Base-by-base conservation (phyloP, 2,113 vertebrate genomes). In the Anser cygnoides region DNA sequence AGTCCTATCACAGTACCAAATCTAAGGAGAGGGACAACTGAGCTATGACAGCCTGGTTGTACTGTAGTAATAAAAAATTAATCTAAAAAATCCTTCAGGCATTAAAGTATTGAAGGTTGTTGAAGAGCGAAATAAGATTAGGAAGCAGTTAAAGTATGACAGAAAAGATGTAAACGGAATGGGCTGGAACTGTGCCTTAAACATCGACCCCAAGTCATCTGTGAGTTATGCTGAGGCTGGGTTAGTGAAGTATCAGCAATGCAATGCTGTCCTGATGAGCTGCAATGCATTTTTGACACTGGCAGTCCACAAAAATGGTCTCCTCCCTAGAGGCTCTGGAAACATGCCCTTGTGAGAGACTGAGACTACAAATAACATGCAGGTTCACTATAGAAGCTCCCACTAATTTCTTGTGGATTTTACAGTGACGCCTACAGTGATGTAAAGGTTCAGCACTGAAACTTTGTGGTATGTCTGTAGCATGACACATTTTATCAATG, bases 401-500 rank as follows among this genome's bases (percentile, higher is more conserved):
- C 37, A 6, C 28, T 77, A 5, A 5, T 73, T 78, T 83, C 63
- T 31, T 61, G 68, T 0, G 9, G 61, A 35, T 62, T 46, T 39
- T 46, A 19, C 33, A 61, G 17, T 13, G 74, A 44, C 6, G 46
- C 15, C 23, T 41, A 71, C 31, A 41, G 37, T 7, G 43, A 84
- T 57, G n/a, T 5, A 54, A 39, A 13, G 49, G n/a, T 63, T 46
- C 28, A 13, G 17, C 6, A 44, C 21, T 31, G 33, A 81, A 94
- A n/a, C 12, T 2, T 31, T 3, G 2, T 0, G 6, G 55, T 21
- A 49, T 21, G 20, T 22, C 46, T 49, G 31, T 0, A 23, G 1
- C 1, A 20, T 1, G 9, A 37, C 17, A 16, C 9, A 33, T 73
- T 85, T 54, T 44, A 77, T 26, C 66, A 43, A 52, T 0, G 4